phyloP scores from a whole-genome alignment of 1,140 invertebrate genomes.

The Probaryconus sp. region DNA sequence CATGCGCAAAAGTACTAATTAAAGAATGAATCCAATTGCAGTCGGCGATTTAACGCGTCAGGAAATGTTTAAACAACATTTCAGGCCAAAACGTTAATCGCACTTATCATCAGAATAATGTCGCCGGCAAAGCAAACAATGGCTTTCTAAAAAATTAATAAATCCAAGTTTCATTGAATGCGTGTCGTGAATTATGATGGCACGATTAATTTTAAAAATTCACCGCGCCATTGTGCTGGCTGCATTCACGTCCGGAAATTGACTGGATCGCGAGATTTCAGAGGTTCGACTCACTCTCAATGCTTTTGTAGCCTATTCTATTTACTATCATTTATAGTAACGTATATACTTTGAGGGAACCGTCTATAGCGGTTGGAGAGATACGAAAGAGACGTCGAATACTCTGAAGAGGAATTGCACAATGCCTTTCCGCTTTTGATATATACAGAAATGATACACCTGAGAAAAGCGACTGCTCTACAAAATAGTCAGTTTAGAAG shows the following conservation, averaged over 20 bases:
- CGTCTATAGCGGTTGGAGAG: slow-evolving; percentile 11
- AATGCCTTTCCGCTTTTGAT: slow-evolving; percentile 46
- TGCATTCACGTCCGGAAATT: slow-evolving; percentile 29
- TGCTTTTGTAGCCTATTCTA: slow-evolving; percentile 28
- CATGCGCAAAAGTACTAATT: too few relatives aligned
- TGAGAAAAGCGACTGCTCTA: slow-evolving; percentile 33
- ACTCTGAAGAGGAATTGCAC: slow-evolving; percentile 25
- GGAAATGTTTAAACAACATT: background rate
- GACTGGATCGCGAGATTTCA: slow-evolving; percentile 41
- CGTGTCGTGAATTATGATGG: slow-evolving; percentile 4
- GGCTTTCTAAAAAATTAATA: slow-evolving; percentile 25
- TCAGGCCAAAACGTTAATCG: slow-evolving; percentile 5
- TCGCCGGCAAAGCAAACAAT: background rate
- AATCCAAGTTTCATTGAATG: background rate
- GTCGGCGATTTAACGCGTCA: too few relatives aligned
- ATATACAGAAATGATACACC: slow-evolving; percentile 39
- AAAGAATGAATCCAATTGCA: too few relatives aligned
- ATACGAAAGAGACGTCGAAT: slow-evolving; percentile 35
- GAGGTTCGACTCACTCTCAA: slow-evolving; percentile 8
- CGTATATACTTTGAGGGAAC: slow-evolving; percentile 12
- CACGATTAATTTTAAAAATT: slow-evolving; percentile 30
- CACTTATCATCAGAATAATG: too few relatives aligned
- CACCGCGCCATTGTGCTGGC: slow-evolving; percentile 6
- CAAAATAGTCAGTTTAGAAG: slow-evolving; percentile 24
- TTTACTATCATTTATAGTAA: slow-evolving; percentile 17